A percentile compares a stretch with the other conserved stretches of the same genome.
These are phyloP conservation scores for Pseudopodoces humilis DNA, from an alignment of 2,113 vertebrate genomes.

Conservation along the genomic window DNA sequence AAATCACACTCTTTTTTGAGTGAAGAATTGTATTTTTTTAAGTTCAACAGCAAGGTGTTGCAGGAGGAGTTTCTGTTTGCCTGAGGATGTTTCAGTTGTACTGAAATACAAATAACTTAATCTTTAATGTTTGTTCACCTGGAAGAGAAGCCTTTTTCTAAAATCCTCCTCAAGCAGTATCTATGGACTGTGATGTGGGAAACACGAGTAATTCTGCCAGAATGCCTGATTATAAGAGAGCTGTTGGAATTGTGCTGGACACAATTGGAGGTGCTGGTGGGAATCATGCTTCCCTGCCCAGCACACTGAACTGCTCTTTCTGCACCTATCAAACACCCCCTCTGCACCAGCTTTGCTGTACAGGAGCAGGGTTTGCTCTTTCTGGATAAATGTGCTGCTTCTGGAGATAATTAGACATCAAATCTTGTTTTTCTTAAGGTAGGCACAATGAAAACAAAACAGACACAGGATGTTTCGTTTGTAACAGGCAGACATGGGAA, in stretches of 20 bases:
- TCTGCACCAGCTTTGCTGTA: not conserved
- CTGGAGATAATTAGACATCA: not conserved
- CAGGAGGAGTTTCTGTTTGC: not conserved
- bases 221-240: not conserved
- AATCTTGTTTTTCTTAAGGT: not conserved
- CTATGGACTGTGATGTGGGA: not conserved
- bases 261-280: not conserved
- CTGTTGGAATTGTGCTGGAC: not conserved
- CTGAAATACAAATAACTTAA: not conserved
- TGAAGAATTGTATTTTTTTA: not conserved
- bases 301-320: not conserved
- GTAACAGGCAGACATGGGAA: not conserved
- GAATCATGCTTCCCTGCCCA: not conserved
- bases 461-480: fast-evolving
- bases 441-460: not conserved
- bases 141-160: not conserved
- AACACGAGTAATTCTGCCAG: not conserved
- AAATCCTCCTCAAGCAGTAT: not conserved
- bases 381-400: not conserved
- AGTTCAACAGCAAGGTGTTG: not conserved
- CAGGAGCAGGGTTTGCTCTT: not conserved
- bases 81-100: not conserved
- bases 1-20: not conserved
- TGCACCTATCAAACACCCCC: not conserved
- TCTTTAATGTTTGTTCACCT: not conserved